Evolutionary conservation across 2,888 invertebrate genomes (phyloP).

Genomic region (Neoaliturus tenellus): DNA sequence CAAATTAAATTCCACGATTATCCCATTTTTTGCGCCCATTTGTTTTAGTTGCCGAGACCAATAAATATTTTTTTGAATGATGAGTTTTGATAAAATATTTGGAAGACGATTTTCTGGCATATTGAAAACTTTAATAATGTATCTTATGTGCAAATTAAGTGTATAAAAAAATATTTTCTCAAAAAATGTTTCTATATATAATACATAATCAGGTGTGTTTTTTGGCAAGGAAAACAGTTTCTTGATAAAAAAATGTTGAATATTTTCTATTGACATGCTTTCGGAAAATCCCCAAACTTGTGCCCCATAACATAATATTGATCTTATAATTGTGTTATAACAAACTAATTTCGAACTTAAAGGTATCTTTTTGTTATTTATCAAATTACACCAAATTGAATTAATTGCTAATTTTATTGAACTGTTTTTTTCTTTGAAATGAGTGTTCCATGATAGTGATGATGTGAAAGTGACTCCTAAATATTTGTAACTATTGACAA

Average conservation of each 20-base stretch:
- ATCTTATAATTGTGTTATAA: conserved; percentile 40
- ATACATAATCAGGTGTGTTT: conserved; percentile 45
- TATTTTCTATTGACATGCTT: neutral
- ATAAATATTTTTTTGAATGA: conserved; percentile 3
- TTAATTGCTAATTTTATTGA: conserved; percentile 31
- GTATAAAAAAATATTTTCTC: conserved; percentile 18
- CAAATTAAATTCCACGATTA: neutral
- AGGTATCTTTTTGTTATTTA: neutral
- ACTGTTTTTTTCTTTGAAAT: neutral
- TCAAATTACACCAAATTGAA: conserved; percentile 30
- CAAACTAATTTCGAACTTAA: conserved; percentile 18
- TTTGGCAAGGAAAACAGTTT: conserved; percentile 36
- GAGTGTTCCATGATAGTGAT: conserved; percentile 15
- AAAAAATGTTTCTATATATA: conserved; percentile 54
- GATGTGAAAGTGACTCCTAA: conserved; percentile 27
- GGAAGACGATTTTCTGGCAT: neutral
- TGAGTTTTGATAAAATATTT: neutral
- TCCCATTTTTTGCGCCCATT: neutral
- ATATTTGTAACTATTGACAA: conserved; percentile 46
- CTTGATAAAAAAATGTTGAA: conserved; percentile 50
- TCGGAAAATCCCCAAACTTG: conserved; percentile 54
- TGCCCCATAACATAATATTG: conserved; percentile 27
- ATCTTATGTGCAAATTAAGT: neutral
- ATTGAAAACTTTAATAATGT: neutral
- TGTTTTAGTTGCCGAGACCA: neutral